phyloP scores from a whole-genome alignment of 2,113 vertebrate genomes.

The Charadrius vociferus region DNA sequence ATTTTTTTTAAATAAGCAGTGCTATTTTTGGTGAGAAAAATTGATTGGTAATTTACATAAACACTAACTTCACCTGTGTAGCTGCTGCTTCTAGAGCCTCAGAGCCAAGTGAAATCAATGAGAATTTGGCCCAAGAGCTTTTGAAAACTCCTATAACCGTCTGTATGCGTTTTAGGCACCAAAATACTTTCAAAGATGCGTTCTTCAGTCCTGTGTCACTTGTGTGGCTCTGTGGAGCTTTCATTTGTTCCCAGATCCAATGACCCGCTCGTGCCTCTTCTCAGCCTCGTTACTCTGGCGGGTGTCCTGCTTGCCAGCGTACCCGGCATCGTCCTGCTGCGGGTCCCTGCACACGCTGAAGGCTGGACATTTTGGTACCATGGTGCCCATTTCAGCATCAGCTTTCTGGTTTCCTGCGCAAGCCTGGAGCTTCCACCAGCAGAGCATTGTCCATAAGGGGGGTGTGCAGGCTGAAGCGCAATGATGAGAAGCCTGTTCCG shows the following conservation, averaged over 20 bases:
- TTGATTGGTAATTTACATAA: background rate
- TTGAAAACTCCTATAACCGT: background rate
- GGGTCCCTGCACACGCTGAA: background rate
- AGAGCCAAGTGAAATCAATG: background rate
- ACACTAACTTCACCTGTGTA: background rate
- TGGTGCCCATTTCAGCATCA: background rate
- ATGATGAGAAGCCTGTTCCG: background rate
- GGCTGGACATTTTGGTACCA: background rate
- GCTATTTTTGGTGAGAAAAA: background rate
- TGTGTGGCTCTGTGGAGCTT: background rate
- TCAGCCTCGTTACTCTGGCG: background rate
- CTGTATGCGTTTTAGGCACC: background rate
- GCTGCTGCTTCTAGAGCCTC: background rate
- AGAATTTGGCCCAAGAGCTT: background rate
- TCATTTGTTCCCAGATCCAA: background rate
- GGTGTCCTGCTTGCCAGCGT: background rate
- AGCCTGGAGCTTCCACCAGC: background rate
- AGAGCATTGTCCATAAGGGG: background rate
- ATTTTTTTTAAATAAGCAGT: background rate
- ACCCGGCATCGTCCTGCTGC: background rate
- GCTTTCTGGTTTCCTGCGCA: background rate
- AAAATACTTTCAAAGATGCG: background rate
- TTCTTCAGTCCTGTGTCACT: background rate
- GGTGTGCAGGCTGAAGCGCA: background rate
- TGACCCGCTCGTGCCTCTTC: accelerated